phyloP scores from a whole-genome alignment of 53 echinoderm and acorn worm genomes.

The Crossaster papposus region DNA sequence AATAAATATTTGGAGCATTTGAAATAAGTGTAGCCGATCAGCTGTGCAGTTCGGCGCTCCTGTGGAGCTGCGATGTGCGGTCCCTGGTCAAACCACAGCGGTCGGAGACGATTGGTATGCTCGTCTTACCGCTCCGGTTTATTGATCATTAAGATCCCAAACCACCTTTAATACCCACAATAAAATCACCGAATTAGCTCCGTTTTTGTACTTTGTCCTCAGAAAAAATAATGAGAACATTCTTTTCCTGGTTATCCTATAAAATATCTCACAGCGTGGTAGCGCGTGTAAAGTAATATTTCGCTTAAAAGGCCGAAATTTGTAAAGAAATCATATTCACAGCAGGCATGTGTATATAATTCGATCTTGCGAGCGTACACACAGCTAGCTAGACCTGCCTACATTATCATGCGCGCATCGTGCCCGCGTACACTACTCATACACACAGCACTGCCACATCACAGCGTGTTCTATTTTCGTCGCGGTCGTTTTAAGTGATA shows the following conservation, averaged over 20 bases:
- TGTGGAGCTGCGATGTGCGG: slow-evolving; percentile 27
- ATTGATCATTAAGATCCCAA: slow-evolving; percentile 1
- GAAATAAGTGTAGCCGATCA: slow-evolving; percentile 39
- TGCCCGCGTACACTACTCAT: too few relatives aligned
- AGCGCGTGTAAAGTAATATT: background rate
- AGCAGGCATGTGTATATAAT: background rate
- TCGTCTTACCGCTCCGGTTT: background rate
- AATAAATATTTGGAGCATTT: slow-evolving; percentile 59
- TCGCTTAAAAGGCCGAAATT: slow-evolving; percentile 9
- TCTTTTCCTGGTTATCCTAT: slow-evolving; percentile 35
- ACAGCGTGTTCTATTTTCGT: slow-evolving; percentile 38
- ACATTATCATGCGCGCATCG: background rate
- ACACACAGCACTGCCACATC: background rate
- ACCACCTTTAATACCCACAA: background rate
- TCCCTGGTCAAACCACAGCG: slow-evolving; percentile 22
- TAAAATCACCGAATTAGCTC: background rate
- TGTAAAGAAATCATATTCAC: slow-evolving; percentile 36
- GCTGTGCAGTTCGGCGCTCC: slow-evolving; percentile 13
- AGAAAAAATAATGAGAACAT: slow-evolving; percentile 39
- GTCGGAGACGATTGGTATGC: slow-evolving; percentile 20
- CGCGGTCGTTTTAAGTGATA: slow-evolving; percentile 9
- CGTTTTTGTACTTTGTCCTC: background rate
- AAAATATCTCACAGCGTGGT: slow-evolving; percentile 37
- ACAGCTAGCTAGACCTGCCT: background rate
- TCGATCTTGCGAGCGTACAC: background rate